Conservation (phyloP, 2,797 vertebrate genomes). For the Orientallactaga sibirica region DNA sequence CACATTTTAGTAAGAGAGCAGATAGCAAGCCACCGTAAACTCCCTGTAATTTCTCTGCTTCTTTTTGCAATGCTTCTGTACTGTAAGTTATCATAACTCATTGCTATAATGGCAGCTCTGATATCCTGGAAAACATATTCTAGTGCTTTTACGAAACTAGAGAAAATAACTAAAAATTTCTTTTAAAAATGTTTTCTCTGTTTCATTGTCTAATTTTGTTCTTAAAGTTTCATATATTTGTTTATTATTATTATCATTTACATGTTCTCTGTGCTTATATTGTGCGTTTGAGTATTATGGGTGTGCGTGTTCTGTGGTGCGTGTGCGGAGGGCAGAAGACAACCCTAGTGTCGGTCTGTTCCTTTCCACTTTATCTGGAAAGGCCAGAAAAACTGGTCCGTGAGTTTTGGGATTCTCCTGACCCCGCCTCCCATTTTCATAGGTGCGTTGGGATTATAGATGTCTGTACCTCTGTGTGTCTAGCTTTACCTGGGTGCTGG, state of each 20-base stretch:
- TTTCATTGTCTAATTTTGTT: background rate
- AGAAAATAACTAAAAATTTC: background rate
- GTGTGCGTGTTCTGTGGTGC: no score
- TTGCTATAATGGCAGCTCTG: background rate
- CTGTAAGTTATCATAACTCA: background rate
- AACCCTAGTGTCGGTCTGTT: no score
- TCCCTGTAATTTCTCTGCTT: conserved; percentile 1
- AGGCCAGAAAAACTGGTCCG: no score
- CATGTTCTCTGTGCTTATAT: no score
- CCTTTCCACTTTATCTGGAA: no score
- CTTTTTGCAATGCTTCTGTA: background rate
- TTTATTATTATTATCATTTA: background rate
- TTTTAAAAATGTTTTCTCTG: background rate
- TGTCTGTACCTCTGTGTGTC: no score
- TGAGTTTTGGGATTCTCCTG: no score
- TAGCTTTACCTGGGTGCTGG: no score
- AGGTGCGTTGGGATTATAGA: no score
- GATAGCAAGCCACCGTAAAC: background rate
- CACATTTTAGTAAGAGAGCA: background rate
- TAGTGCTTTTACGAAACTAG: background rate
- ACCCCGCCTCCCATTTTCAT: no score
- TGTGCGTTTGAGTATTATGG: no score
- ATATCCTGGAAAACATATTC: background rate
- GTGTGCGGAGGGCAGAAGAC: no score
- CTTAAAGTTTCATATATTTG: conserved; percentile 9